Evolutionary conservation across 2,888 invertebrate species (phyloP), one percentile per base, ranked within the genome.

Genomic region (Gymnocheta viridis): DNA sequence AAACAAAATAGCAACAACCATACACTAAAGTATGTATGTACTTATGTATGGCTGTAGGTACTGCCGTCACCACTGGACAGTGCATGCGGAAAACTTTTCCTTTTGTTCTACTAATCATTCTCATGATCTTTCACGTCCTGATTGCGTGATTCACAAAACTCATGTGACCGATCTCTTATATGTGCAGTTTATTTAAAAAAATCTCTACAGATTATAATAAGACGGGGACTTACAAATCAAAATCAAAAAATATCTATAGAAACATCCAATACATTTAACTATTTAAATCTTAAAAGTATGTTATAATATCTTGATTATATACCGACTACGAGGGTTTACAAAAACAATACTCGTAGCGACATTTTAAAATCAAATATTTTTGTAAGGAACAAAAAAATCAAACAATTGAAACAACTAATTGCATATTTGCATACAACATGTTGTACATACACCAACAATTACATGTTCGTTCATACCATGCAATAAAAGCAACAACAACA

Each of bases 361-460:
- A 69, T 69, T 49, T 69, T 54, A 19, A 70, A 64, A 58, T 56
- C 47, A 47, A 64, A 80, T 44, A 58, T 56, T 58, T 44, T 72
- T 72, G 54, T 38, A 70, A n/a, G n/a, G n/a, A n/a, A 51, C 12
- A 51, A 49, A 76, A 12, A 38, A 58, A 60, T 38, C 47, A 58
- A 78, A 78, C 73, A 82, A 73, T 78, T 78, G 67, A 35, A 67
- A 78, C 51, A 47, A 78, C 78, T 82, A 82, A 82, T 82, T 78
- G 78, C 73, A 82, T 82, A 82, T 78, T 78, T 82, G 82, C 82
- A 82, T 82, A 82, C 78, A 73, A 56, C 80, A 66, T 72, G 79
- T 80, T 80, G 72, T 73, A 64, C 67, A 78, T 67, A 82, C 73
- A 82, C 78, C 78, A 78, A 69, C 78, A 82, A 82, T 82, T 82